A percentile compares a stretch with the other conserved stretches of the same genome.
Conservation (phyloP, 2,888 invertebrate genomes). For the Limnephilus lunatus region DNA sequence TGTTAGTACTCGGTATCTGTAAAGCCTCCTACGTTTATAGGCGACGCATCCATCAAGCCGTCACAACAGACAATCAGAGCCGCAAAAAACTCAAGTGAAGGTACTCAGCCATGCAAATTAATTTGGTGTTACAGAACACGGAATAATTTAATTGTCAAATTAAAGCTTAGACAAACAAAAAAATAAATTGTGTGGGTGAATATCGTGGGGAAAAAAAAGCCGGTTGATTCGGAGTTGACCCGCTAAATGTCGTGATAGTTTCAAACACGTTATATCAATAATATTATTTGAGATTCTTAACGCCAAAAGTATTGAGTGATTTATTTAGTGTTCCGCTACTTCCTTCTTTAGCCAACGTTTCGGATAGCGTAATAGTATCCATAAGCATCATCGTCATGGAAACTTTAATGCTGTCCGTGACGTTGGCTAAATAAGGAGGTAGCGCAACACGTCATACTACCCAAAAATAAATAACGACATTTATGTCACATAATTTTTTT, state of each 20-base stretch:
- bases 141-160: constrained; percentile 45
- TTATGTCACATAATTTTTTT: no score
- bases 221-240: not conserved
- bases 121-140: constrained; percentile 37
- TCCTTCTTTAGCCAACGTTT: no score
- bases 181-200: constrained; percentile 18
- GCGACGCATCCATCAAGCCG: constrained; percentile 3
- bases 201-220: not conserved
- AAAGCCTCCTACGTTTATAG: not conserved
- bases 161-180: constrained; percentile 35
- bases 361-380: no score
- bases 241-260: not conserved
- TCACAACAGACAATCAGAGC: constrained; percentile 5
- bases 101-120: constrained; percentile 36
- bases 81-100: constrained; percentile 17
- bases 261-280: no score
- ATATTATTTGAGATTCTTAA: no score
- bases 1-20: not conserved
- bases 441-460: no score
- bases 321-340: no score
- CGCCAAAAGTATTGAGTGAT: no score
- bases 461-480: no score
- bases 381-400: no score
- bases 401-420: no score
- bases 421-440: no score